Evolutionary conservation across 2,888 invertebrate genomes (phyloP), one percentile per base, ranked within the genome.

Genomic region (Pomacea canaliculata): DNA sequence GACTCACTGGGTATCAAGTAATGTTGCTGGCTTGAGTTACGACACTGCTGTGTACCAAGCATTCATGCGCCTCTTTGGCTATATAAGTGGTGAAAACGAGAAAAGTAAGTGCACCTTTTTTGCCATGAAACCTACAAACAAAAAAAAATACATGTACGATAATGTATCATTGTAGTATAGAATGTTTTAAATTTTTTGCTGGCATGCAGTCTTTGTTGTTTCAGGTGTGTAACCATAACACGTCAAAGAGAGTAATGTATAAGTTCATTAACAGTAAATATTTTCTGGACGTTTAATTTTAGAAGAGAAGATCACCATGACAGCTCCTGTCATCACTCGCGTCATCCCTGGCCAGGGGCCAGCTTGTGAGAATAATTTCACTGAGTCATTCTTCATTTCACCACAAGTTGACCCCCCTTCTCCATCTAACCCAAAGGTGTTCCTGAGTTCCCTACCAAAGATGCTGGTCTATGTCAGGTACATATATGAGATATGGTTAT

Each of bases 231-330:
- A 37, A 37, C 1, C 37, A 37, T 37, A 5, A 37, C 5, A 37
- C 37, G 5, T 3, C 5, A 5, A 37, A 37, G 37, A 37, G 37
- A 37, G 5, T 37, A 37, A 37, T 37, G 37, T 37, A 37, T 37
- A 3, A 37, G 3, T 37, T 37, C 37, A 37, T 37, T 37, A 37
- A 37, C 37, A 37, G 37, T 37, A 37, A 5, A 37, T 37, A 37
- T 37, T 37, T 37, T 3, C 37, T 37, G 37, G 37, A 37, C 1
- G 5, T 27, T 60, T 56, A 16, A 27, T 37, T 81, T 10, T 81
- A 87, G 86, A 78, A n/a, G 73, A 77, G 63, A 86, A 85, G 72
- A 83, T 88, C 65, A 83, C 81, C 13, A 88, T 88, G 88, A 88
- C 88, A 7, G 85, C 85, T 16, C 88, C 88, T n/a, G 88, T 88